These are phyloP conservation scores for Sphaerolaimus hirsutus DNA, from an alignment of 2,888 invertebrate genomes.

Conservation along the genomic window DNA sequence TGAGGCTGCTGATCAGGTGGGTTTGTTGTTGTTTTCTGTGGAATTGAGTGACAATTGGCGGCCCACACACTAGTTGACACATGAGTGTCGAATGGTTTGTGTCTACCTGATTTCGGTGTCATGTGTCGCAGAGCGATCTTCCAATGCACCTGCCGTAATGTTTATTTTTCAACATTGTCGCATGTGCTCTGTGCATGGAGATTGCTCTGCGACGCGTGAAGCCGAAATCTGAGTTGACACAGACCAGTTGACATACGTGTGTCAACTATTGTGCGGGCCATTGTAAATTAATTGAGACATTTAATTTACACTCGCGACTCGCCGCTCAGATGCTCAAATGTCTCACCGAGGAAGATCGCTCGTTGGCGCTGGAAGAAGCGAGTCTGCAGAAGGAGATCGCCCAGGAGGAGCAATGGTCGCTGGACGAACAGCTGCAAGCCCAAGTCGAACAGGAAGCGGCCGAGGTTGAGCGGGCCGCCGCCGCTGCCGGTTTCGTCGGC, in stretches of 20 bases:
- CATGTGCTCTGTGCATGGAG: no score
- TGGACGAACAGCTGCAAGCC: constrained; percentile 6
- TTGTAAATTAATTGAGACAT: no score
- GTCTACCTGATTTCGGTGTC: constrained; percentile 4
- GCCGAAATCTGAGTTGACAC: no score
- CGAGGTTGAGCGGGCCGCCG: background rate
- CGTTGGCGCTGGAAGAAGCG: constrained; percentile 36
- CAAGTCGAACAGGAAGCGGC: background rate
- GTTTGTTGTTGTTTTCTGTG: background rate
- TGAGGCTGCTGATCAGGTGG: background rate
- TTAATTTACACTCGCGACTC: no score
- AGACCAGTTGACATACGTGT: no score
- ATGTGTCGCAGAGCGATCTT: no score
- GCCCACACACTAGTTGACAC: no score
- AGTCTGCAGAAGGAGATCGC: constrained; percentile 37
- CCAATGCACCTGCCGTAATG: no score
- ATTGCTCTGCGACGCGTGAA: no score
- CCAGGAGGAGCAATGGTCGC: constrained; percentile 17
- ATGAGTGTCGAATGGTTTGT: background rate
- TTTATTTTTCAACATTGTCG: no score
- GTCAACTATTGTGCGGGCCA: no score
- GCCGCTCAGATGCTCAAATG: no score
- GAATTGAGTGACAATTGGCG: background rate
- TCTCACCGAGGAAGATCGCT: constrained; percentile 30
- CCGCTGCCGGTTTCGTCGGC: background rate